Evolutionary conservation across 2,797 vertebrate genomes (phyloP).

Genomic region (Pangasius mekongensis): DNA sequence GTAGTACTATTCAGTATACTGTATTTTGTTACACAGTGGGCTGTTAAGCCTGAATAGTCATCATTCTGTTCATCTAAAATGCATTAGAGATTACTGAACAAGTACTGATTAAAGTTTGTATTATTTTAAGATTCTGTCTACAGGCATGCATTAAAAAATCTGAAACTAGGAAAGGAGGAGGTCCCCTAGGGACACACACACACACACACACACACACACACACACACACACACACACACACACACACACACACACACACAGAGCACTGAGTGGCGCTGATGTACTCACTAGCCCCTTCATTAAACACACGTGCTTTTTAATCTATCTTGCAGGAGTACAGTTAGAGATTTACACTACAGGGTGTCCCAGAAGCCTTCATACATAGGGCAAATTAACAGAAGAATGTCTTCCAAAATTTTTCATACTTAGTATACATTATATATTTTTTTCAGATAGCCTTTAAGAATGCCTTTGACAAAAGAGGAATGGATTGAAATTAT

Average conservation of each 20-base stretch:
- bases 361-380: no score
- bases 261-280: not conserved
- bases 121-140: not conserved
- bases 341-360: not conserved
- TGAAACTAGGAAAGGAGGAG: conserved; percentile 1
- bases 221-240: not conserved
- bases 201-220: not conserved
- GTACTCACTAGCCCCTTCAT: not conserved
- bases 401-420: no score
- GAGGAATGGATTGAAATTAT: no score
- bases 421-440: no score
- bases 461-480: no score
- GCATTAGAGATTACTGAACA: not conserved
- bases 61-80: not conserved
- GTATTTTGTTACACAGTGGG: not conserved
- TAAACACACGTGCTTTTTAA: not conserved
- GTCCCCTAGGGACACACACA: not conserved
- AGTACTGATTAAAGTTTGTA: not conserved
- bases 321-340: not conserved
- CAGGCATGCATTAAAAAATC: not conserved
- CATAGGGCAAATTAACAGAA: no score
- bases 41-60: not conserved
- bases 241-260: not conserved
- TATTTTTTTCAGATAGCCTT: no score
- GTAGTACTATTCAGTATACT: no score